Evolutionary conservation across 2,888 invertebrate genomes (phyloP), one percentile per base, ranked within the genome.

Genomic region (Nemoura dubitans): DNA sequence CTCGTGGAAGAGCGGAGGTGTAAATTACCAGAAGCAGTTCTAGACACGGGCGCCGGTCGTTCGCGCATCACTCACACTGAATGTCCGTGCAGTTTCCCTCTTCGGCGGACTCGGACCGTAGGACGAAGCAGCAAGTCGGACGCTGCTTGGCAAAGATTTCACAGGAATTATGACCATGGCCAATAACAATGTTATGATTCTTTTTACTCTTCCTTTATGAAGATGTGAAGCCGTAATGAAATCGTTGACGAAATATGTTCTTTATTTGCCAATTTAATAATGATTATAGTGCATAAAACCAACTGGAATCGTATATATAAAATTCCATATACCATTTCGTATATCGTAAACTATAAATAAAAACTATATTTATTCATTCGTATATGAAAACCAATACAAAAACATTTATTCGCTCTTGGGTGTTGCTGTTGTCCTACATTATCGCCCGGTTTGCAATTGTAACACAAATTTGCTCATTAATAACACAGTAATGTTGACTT

Each of bases 401-500:
- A 16, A 59, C 59, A 10, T 59, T 7, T 36, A 36, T 36, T 21
- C 59, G 16, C 59, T 59, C 21, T 21, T 59, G 10, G 21, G 59
- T 10, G 21, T 21, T 21, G 59, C 59, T 59, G 21, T 14, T 59
- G 10, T 21, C 59, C 59, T 59, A 16, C 14, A 59, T 59, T 16
- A 21, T 10, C 21, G 21, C 36, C 10, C 36, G 36, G 5, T 36
- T 36, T 36, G 36, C 36, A 10, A 36, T 36, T 36, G n/a, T 36
- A 21, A 59, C 21, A 21, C 59, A 59, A 59, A 36, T 6, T 21
- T 59, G 59, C 59, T 59, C 59, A 59, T 59, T 59, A 59, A 59
- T 59, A 59, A 59, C 59, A 59, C 59, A 59, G 59, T 59, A 7
- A 59, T 59, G 59, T 59, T 59, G 59, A 59, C 59, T 59, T 59